Conservation (phyloP, 2,888 invertebrate species). For the Eupelmus urozonus region DNA sequence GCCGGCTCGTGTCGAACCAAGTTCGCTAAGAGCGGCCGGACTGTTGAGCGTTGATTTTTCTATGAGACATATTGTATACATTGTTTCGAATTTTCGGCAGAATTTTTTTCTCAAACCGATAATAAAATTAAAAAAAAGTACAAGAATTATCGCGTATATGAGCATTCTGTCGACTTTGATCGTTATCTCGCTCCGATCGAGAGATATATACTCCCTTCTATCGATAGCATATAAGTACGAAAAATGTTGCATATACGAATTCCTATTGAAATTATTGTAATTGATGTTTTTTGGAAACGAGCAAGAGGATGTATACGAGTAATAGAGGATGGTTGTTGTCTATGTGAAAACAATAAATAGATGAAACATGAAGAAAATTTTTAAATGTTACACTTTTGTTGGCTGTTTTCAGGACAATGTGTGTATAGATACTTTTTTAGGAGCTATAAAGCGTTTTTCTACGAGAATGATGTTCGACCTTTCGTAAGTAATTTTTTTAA, state of each 20-base stretch:
- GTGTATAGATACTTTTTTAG: conserved; percentile 39
- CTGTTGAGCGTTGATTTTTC: conserved; percentile 54
- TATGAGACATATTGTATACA: conserved; percentile 23
- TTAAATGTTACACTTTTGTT: conserved; percentile 37
- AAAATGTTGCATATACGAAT: too few species aligned
- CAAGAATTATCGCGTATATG: conserved; percentile 10
- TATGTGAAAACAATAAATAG: conserved; percentile 36
- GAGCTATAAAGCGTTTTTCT: conserved; percentile 35
- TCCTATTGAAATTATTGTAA: too few species aligned
- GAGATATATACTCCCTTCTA: not conserved
- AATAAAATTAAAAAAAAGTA: conserved; percentile 11
- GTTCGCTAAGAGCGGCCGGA: conserved; percentile 34
- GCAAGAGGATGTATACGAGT: not conserved
- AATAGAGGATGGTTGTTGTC: not conserved
- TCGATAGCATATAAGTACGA: not conserved
- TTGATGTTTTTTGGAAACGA: not conserved
- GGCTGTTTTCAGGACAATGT: not conserved
- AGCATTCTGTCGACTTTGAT: too few species aligned
- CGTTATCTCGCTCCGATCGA: not conserved
- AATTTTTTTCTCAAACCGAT: conserved; percentile 37
- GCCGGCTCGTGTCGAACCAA: conserved; percentile 26
- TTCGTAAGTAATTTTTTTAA: conserved; percentile 25
- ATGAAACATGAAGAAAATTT: conserved; percentile 39
- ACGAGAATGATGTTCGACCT: conserved; percentile 18
- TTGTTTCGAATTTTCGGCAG: conserved; percentile 40